A percentile compares a stretch with the other conserved stretches of the same genome.
phyloP scores from a whole-genome alignment of 1,140 invertebrate species.

The Drosophila pectinifera region DNA sequence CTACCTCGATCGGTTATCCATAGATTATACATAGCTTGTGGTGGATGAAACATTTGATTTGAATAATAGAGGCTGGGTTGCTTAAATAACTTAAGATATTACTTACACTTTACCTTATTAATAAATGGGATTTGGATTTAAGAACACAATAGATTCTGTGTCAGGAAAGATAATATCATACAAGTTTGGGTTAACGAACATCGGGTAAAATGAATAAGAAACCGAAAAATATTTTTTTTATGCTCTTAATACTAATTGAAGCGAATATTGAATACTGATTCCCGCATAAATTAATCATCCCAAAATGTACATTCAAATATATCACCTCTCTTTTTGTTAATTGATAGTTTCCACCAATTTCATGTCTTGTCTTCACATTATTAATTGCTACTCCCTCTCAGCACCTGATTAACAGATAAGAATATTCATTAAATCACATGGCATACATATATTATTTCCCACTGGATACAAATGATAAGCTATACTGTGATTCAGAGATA shows the following conservation, averaged over 20 bases:
- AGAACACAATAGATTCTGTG: no score
- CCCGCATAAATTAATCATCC: not conserved
- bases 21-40: not conserved
- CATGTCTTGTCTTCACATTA: slow-evolving; percentile 3
- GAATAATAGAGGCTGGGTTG: not conserved
- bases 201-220: not conserved
- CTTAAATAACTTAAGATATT: not conserved
- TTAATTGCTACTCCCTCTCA: not conserved
- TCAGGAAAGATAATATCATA: no score
- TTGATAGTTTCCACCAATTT: not conserved
- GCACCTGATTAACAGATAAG: slow-evolving; percentile 10
- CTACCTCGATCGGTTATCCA: slow-evolving; percentile 22
- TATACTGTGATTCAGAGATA: slow-evolving; percentile 7
- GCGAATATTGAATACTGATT: no score
- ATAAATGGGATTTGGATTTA: not conserved
- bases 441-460: slow-evolving; percentile 9
- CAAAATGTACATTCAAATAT: no score
- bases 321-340: not conserved
- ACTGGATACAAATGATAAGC: slow-evolving; percentile 4
- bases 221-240: not conserved
- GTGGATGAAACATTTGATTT: no score
- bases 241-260: no score
- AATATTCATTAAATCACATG: slow-evolving; percentile 6
- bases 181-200: no score
- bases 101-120: not conserved